These are phyloP conservation scores for Hepsetus odoe DNA, from an alignment of 2,113 vertebrate genomes.

Conservation along the genomic window DNA sequence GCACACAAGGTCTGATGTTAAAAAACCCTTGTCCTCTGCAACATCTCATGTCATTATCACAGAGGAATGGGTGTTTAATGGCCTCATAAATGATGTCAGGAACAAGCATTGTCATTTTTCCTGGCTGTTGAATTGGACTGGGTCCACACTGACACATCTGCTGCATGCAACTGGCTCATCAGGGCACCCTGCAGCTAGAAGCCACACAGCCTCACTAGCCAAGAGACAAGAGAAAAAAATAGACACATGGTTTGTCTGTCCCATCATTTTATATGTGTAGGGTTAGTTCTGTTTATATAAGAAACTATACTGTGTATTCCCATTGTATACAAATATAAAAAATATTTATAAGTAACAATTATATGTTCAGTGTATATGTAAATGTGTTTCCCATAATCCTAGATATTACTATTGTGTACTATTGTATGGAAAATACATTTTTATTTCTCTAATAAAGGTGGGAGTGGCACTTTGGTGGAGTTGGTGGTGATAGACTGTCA, in stretches of 20 bases:
- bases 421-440: too few species aligned
- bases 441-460: too few species aligned
- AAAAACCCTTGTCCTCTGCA: constrained; percentile 46
- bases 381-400: too few species aligned
- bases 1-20: constrained; percentile 21
- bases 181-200: constrained; percentile 50
- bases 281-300: neutral
- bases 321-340: too few species aligned
- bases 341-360: too few species aligned
- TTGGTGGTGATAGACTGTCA: too few species aligned
- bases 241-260: constrained; percentile 45
- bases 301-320: too few species aligned
- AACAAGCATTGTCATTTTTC: constrained; percentile 50
- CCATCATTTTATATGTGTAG: constrained; percentile 56
- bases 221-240: constrained; percentile 56
- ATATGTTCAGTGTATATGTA: too few species aligned
- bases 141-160: constrained; percentile 52
- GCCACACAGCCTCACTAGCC: constrained; percentile 44
- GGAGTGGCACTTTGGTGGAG: too few species aligned
- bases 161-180: constrained; percentile 44
- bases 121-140: constrained; percentile 48
- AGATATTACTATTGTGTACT: too few species aligned
- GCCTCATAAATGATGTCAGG: constrained; percentile 56
- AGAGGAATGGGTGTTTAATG: constrained; percentile 44
- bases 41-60: constrained; percentile 44